Evolutionary conservation across 1,140 invertebrate species (phyloP), one percentile per base, ranked within the genome.

Genomic region (Heterodera schachtii): DNA sequence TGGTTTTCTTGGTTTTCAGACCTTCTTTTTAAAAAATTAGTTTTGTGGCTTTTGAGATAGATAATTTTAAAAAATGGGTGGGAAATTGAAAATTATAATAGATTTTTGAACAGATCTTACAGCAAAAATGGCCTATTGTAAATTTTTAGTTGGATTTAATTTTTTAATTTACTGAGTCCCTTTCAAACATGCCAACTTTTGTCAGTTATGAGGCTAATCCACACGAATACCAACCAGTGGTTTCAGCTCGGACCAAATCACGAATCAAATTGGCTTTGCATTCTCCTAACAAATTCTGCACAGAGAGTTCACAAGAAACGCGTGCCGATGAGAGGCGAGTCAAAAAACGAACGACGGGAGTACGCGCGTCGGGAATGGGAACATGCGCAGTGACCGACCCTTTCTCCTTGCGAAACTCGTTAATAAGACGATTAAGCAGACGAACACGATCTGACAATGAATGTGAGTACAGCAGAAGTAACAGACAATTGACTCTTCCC

Each of bases 331-430:
- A 19, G 31, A 46, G 43, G 21, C 73, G 67, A 44, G 75, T n/a
- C 31, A 60, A 13, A 44, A 84, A 84, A 13, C 84, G 84, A 6
- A 84, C 49, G 11, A 84, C 44, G 16, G 83, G 83, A 80, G 44
- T 49, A 19, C 82, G 84, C 19, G 82, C 83, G 76, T 84, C 83
- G 8, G 69, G 85, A 13, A 85, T 60, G 47, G 84, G 78, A n/a
- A 73, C 74, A 21, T 84, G 71, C 21, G 19, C 43, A n/a, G 21
- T 44, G 47, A 84, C 82, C 2, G 21, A 21, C 31, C 47, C 41
- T 9, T 69, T 64, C 47, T 84, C 80, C 57, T 84, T 84, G 9
- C 83, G 83, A 31, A 80, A 76, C 31, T 31, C 43, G 67, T 84
- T 84, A 13, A 84, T 31, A 21, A 84, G 44, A 57, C 70, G 75